Percentiles rank a stretch among this genome's conserved stretches.
Conservation (phyloP, 2,113 vertebrate species). For the Himantopus leucocephalus region DNA sequence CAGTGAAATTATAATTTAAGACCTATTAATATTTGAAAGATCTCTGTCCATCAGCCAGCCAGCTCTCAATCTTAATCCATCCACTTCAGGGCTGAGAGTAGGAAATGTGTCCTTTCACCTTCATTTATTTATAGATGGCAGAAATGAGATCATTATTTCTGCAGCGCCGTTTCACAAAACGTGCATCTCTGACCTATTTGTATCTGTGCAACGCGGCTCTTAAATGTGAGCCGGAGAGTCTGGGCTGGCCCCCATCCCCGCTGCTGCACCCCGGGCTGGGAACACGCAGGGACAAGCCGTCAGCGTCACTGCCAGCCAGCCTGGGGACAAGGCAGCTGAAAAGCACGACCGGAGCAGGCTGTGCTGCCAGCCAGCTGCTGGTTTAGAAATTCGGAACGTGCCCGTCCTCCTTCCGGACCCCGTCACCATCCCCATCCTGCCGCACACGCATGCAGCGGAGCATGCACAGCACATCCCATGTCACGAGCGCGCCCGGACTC, state of each 20-base stretch:
- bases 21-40: neutral
- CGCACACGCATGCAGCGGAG: neutral
- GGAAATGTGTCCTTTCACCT: constrained; percentile 43
- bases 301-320: neutral
- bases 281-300: neutral
- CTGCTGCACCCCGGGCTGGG: neutral
- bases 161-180: neutral
- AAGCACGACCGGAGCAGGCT: neutral
- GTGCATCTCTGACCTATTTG: neutral
- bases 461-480: neutral
- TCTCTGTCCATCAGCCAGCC: neutral
- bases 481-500: neutral
- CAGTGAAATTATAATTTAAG: neutral
- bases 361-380: neutral
- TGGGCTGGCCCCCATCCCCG: neutral
- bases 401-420: neutral
- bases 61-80: neutral
- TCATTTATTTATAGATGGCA: constrained; percentile 48
- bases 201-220: neutral
- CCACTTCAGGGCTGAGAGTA: neutral
- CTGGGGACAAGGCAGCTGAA: neutral
- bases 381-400: neutral
- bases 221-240: neutral
- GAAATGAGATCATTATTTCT: constrained; percentile 11
- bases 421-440: neutral